Evolutionary conservation across 2,113 vertebrate species (phyloP).

Genomic region (Centropus bengalensis): DNA sequence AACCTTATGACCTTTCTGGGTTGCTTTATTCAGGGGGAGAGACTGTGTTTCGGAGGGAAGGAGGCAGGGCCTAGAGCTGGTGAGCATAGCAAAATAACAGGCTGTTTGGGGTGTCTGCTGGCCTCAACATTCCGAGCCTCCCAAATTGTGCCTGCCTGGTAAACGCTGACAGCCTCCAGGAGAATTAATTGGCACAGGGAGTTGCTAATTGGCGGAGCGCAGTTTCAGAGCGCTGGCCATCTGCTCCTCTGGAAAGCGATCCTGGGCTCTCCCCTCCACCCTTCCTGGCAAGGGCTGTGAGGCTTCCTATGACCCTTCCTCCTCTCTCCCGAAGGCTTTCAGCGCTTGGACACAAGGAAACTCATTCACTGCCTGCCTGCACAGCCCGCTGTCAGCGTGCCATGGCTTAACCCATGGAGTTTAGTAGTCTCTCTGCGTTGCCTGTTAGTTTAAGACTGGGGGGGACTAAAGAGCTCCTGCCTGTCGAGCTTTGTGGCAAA

Average conservation of each 20-base stretch:
- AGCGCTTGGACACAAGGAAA: background rate
- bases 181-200: background rate
- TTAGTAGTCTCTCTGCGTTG: background rate
- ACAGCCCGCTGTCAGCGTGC: fast-evolving
- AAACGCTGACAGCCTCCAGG: fast-evolving
- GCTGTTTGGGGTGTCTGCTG: background rate
- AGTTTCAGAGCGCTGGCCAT: background rate
- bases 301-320: background rate
- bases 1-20: background rate
- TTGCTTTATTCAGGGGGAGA: background rate
- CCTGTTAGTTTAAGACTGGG: background rate
- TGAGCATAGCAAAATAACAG: background rate
- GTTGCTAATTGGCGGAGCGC: background rate
- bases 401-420: background rate
- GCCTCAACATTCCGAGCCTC: background rate
- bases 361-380: background rate
- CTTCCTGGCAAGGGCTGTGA: background rate
- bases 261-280: background rate
- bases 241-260: background rate
- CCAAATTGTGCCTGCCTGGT: background rate
- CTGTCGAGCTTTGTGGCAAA: background rate
- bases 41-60: background rate
- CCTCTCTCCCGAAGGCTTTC: background rate
- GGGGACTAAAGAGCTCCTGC: background rate
- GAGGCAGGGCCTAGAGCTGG: background rate